Evolutionary conservation across 1,140 invertebrate genomes (phyloP).

Genomic region (Bombus cullumanus): DNA sequence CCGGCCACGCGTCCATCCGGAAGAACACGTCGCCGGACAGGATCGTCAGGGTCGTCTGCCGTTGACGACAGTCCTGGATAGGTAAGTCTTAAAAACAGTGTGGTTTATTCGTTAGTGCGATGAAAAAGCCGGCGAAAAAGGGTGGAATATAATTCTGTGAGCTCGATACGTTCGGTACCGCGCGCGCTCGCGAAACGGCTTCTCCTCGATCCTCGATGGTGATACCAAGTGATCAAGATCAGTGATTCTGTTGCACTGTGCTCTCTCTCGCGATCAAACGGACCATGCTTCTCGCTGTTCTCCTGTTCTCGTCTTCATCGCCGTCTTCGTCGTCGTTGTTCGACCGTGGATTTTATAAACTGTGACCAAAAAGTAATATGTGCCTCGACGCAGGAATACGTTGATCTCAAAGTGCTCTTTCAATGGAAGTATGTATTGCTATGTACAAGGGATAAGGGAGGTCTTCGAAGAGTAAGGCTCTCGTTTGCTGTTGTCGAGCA

Average conservation of each 20-base stretch:
- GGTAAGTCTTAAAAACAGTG: conserved; percentile 59
- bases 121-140: neutral
- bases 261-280: conserved; percentile 4
- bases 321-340: conserved; percentile 9
- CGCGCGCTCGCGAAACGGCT: neutral
- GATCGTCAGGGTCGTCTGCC: conserved; percentile 53
- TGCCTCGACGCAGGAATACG: conserved; percentile 41
- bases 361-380: conserved; percentile 42
- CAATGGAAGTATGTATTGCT: conserved; percentile 20
- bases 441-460: neutral
- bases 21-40: conserved; percentile 57
- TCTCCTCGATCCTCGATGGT: conserved; percentile 35
- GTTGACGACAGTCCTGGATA: conserved; percentile 65
- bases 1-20: conserved; percentile 20
- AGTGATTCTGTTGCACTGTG: conserved; percentile 66
- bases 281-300: conserved; percentile 4
- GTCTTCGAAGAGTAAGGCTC: neutral
- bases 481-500: neutral
- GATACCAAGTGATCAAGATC: conserved; percentile 69
- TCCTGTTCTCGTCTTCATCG: conserved; percentile 28
- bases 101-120: conserved; percentile 30
- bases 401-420: conserved; percentile 52
- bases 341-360: conserved; percentile 55
- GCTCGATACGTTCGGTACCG: neutral
- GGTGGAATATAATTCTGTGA: conserved; percentile 34